Conservation (phyloP, 2,888 invertebrate genomes). For the Heteromurus nitidus region DNA sequence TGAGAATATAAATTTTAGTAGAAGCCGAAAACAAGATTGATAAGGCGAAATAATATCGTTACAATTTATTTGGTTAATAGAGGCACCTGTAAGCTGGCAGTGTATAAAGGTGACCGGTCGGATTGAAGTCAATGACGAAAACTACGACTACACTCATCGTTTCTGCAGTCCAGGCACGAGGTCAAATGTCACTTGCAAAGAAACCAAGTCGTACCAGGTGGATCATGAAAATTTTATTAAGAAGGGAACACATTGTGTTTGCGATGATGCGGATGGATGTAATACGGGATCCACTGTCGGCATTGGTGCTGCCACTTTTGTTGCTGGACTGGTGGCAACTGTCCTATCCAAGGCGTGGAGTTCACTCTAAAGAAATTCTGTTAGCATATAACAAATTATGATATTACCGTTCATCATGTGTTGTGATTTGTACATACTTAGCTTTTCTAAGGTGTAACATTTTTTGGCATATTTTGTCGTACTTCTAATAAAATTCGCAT, state of each 20-base stretch:
- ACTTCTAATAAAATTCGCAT: background rate
- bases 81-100: constrained; percentile 15
- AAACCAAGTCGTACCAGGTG: constrained; percentile 17
- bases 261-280: constrained; percentile 34
- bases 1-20: no score
- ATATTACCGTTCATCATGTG: no score
- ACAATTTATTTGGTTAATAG: no score
- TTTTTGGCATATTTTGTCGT: no score
- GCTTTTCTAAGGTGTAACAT: no score
- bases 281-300: constrained; percentile 9
- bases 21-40: background rate
- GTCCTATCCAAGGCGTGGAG: background rate
- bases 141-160: constrained; percentile 34
- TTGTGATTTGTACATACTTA: no score
- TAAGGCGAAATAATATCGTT: no score
- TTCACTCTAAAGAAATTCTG: background rate
- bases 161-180: constrained; percentile 33
- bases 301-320: constrained; percentile 1
- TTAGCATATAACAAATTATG: no score
- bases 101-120: constrained; percentile 47
- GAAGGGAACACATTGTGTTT: constrained; percentile 39
- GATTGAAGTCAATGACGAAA: constrained; percentile 44
- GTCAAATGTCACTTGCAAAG: constrained; percentile 18
- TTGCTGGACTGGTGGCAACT: background rate
- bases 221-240: constrained; percentile 17